Evolutionary conservation across 1,140 invertebrate genomes (phyloP), one percentile per base, ranked within the genome.

Genomic region (Diorhabda elongata): DNA sequence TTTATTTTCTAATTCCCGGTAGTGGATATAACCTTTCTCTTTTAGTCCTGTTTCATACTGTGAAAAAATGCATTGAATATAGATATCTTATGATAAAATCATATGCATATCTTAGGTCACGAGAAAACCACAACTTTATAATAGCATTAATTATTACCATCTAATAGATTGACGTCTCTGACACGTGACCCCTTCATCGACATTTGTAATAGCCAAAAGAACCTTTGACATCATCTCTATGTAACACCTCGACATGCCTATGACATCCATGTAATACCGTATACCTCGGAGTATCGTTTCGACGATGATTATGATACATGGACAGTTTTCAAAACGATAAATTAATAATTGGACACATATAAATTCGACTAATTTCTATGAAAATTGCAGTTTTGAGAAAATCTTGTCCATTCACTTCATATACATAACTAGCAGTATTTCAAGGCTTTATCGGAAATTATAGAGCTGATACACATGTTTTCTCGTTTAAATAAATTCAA

Each of bases 211-310:
- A 52, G 47, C 47, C 47, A 52, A 52, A 52, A n/a, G n/a, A 3
- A 52, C 47, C 47, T 52, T 52, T 52, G 47, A 52, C 47, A 52
- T 52, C 47, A n/a, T 52, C 47, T 52, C 47, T 8, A 52, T 52
- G 47, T 52, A 52, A 52, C 47, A 52, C 47, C 47, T 52, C 47
- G 47, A 52, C 47, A 52, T 52, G n/a, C n/a, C 47, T 52, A 52
- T 52, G 47, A 52, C n/a, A 52, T 52, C 47, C 47, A 8, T 52
- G 47, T 52, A 52, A 52, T 52, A 52, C 47, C 47, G 47, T 52
- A 52, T 52, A 6, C n/a, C 8, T 52, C n/a, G 47, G n/a, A 52
- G 47, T n/a, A n/a, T 52, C 47, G 6, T 52, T 52, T 8, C 6
- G 47, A 6, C 47, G 6, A 8, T 52, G 6, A 8, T 52, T 52